Conservation (phyloP, 2,888 invertebrate species). For the Papilio gigon region DNA sequence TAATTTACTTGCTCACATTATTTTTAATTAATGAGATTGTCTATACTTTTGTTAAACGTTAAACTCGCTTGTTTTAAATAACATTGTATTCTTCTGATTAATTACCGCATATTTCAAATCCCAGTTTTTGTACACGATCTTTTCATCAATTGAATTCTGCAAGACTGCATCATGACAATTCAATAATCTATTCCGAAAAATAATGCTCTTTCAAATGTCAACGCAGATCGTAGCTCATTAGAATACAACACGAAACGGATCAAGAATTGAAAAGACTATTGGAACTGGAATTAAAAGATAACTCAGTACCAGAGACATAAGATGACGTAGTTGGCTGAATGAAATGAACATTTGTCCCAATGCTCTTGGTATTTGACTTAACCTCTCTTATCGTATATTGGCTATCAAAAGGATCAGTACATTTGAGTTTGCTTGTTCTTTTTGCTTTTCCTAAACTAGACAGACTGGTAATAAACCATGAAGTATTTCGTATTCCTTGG, state of each 20-base stretch:
- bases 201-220: no score
- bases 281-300: constrained; percentile 1
- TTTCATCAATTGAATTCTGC: no score
- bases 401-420: not conserved
- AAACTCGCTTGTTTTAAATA: not conserved
- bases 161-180: no score
- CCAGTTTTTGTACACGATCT: no score
- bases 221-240: not conserved
- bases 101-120: no score
- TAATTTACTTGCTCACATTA: constrained; percentile 53
- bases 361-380: not conserved
- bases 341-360: not conserved
- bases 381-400: not conserved
- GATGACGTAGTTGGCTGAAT: not conserved
- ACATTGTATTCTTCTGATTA: no score
- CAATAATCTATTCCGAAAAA: no score
- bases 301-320: not conserved
- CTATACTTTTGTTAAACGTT: not conserved
- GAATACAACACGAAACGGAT: not conserved
- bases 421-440: not conserved
- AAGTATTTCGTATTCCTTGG: no score
- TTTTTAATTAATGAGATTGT: not conserved
- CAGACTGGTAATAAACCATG: no score
- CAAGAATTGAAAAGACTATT: not conserved
- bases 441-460: no score